Evolutionary conservation across 2,888 invertebrate species (phyloP), one percentile per base, ranked within the genome.

Genomic region (Drosophila maculinotata): DNA sequence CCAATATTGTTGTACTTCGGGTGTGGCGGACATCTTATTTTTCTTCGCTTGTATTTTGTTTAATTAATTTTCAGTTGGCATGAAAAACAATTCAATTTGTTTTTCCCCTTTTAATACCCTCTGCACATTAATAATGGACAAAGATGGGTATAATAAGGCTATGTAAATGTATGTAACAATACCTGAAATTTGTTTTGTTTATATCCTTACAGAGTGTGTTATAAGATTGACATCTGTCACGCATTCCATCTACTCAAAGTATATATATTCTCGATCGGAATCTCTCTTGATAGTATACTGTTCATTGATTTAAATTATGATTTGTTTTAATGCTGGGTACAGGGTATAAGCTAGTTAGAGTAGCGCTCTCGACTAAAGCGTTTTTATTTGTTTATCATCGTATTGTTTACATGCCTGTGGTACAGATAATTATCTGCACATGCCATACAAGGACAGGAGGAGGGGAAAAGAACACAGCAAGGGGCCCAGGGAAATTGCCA

Each of bases 41-140:
- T 20, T 15, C 38, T 4, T 45, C 14, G 42, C 42, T 41, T 56
- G 49, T 56, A 36, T 67, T 68, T 56, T 48, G 56, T 72, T 66
- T 84, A 68, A 80, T 86, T 86, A 73, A 70, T 69, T 72, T 86
- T 65, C 33, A 36, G 58, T 74, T 58, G 42, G 17, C 35, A 45
- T 33, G 15, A 33, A 45, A 53, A 28, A 20, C 39, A 41, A 63
- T 45, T 66, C 62, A 33, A 53, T 65, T 60, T n/a, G n/a, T n/a
- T 56, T 53, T 33, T n/a, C 12, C 12, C 10, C 9, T 1, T 35
- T 3, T 15, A 3, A 42, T 42, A 41, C 60, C 33, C 39, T 39
- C 9, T 6, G 28, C 7, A 8, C n/a, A 41, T 26, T 25, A 23
- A 25, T 2, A 9, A 23, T 20, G 1, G n/a, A 20, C 3, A 1